Conservation (phyloP, 2,113 vertebrate species). For the Oncorhynchus gorbuscha region DNA sequence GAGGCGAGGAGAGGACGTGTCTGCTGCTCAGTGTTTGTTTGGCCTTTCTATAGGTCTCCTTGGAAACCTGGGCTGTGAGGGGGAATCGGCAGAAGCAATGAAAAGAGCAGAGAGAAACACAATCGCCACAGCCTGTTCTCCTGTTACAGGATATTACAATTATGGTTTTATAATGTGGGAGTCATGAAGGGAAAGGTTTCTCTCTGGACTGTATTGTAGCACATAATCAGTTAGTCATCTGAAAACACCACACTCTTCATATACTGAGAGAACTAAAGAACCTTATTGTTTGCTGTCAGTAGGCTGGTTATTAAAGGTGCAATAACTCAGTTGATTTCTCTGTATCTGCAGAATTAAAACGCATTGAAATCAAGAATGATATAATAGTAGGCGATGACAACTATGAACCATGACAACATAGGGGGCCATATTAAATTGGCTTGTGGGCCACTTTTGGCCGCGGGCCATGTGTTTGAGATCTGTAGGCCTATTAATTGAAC, state of each 20-base stretch:
- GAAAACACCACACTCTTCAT: neutral
- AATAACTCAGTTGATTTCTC: too few species aligned
- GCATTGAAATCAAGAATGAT: too few species aligned
- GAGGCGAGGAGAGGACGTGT: slow-evolving; percentile 35
- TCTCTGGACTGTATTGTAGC: neutral
- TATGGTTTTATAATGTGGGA: slow-evolving; percentile 12
- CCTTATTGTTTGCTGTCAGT: too few species aligned
- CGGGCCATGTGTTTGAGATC: too few species aligned
- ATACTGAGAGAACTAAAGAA: too few species aligned
- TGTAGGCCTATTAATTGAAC: too few species aligned
- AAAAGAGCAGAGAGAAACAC: slow-evolving; percentile 8
- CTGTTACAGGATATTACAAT: slow-evolving; percentile 18
- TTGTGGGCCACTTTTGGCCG: too few species aligned
- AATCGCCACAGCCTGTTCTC: slow-evolving; percentile 12
- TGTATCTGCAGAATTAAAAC: too few species aligned
- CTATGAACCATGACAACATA: too few species aligned
- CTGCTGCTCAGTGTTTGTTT: slow-evolving; percentile 45
- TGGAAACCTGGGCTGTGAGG: slow-evolving; percentile 7
- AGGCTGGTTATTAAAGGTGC: too few species aligned
- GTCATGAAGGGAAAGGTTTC: neutral
- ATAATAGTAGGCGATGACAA: too few species aligned
- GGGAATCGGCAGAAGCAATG: slow-evolving; percentile 13
- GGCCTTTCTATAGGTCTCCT: slow-evolving; percentile 55
- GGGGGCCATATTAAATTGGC: too few species aligned
- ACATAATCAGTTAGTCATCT: neutral